These are phyloP conservation scores for Hipparchia sbordonii DNA, from an alignment of 2,888 invertebrate species.

Conservation along the genomic window DNA sequence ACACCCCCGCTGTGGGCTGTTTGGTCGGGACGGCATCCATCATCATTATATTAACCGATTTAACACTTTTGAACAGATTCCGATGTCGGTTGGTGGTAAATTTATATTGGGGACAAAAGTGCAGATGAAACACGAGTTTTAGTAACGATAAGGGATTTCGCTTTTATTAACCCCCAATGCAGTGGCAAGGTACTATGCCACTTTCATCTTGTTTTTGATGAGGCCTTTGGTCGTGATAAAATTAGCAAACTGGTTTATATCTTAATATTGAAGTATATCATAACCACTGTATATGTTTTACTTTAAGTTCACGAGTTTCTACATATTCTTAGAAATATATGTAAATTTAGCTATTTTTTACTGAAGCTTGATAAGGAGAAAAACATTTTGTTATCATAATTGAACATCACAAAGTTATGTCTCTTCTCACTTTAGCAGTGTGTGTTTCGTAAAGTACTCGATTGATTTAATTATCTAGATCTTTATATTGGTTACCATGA, in stretches of 20 bases:
- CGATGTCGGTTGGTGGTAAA: constrained; percentile 65
- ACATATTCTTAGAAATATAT: too few species aligned
- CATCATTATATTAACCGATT: constrained; percentile 83
- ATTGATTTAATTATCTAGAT: constrained; percentile 48
- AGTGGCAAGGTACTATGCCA: too few species aligned
- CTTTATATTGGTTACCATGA: constrained; percentile 57
- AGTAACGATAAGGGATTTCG: constrained; percentile 19
- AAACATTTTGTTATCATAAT: background rate
- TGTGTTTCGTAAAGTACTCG: constrained; percentile 15
- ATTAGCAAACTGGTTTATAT: background rate
- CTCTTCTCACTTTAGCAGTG: background rate
- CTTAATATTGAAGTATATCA: too few species aligned
- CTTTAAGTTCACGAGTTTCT: too few species aligned
- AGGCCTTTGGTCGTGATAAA: background rate
- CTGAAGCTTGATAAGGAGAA: too few species aligned
- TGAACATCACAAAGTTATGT: background rate
- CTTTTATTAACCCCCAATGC: constrained; percentile 6
- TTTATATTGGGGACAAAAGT: constrained; percentile 55
- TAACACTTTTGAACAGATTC: constrained; percentile 83
- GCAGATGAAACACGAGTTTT: constrained; percentile 43
- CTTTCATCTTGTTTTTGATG: background rate
- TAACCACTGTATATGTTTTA: too few species aligned
- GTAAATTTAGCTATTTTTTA: too few species aligned
- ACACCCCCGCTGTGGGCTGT: constrained; percentile 82
- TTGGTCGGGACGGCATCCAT: constrained; percentile 79